These are phyloP conservation scores for Candidula unifasciata DNA, from an alignment of 2,888 invertebrate species.

Conservation along the genomic window DNA sequence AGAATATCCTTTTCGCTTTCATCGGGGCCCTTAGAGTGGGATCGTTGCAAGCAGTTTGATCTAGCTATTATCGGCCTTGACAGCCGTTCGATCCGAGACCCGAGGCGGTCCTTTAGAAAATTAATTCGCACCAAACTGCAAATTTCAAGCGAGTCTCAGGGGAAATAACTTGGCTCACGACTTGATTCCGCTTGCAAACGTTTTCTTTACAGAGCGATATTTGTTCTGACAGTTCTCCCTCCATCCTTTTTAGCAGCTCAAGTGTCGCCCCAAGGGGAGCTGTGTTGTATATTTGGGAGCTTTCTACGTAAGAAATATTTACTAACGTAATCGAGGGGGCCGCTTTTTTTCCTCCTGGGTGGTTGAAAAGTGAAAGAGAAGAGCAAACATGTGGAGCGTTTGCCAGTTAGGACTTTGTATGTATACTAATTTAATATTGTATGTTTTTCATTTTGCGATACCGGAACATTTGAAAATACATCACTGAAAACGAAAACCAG, in stretches of 20 bases:
- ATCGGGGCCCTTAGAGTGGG: background rate
- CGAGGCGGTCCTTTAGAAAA: background rate
- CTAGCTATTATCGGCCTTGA: conserved; percentile 10
- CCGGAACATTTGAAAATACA: no score
- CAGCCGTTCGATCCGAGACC: background rate
- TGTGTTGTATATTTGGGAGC: background rate
- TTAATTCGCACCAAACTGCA: conserved; percentile 27
- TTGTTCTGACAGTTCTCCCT: conserved; percentile 19
- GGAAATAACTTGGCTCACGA: conserved; percentile 27
- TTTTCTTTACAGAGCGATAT: conserved; percentile 30
- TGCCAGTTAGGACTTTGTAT: no score
- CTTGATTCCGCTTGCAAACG: conserved; percentile 30
- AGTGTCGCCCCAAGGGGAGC: background rate
- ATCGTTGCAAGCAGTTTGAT: background rate
- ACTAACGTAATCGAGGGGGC: background rate
- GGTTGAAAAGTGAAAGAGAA: no score
- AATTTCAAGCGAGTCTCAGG: conserved; percentile 13
- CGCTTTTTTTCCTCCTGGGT: background rate
- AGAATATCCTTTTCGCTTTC: background rate
- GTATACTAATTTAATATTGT: no score
- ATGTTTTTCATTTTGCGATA: no score
- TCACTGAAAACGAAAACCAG: no score
- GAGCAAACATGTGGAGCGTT: no score
- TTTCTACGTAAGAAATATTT: background rate
- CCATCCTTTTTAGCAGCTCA: conserved; percentile 2